These are phyloP conservation scores for Ceriagrion tenellum DNA, from an alignment of 2,888 invertebrate genomes.

Conservation along the genomic window DNA sequence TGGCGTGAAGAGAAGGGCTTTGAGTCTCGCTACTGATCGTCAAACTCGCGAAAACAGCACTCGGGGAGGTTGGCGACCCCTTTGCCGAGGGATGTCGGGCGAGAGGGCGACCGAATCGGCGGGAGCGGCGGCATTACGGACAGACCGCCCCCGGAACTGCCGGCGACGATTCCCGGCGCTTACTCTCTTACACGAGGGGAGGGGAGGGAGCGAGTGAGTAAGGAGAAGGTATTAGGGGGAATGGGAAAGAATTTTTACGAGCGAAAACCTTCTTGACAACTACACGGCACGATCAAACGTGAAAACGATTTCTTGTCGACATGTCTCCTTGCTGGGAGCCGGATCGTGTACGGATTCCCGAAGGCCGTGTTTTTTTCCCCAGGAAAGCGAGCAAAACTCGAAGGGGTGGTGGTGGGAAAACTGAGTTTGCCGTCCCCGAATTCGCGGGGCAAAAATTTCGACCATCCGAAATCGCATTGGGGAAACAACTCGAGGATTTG, in stretches of 20 bases:
- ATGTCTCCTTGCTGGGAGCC: not conserved
- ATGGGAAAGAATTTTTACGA: not conserved
- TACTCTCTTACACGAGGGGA: too few relatives aligned
- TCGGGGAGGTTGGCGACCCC: not conserved
- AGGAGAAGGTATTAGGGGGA: not conserved
- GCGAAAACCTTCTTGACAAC: not conserved
- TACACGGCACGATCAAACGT: not conserved
- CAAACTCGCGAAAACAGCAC: too few relatives aligned
- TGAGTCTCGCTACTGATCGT: too few relatives aligned
- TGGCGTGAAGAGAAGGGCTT: too few relatives aligned
- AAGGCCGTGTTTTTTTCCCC: not conserved
- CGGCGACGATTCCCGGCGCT: not conserved
- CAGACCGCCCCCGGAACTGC: not conserved
- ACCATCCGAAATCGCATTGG: not conserved
- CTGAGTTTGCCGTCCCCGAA: not conserved
- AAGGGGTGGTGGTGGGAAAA: not conserved
- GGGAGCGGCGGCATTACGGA: not conserved
- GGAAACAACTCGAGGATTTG: not conserved
- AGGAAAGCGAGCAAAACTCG: not conserved
- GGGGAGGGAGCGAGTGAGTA: not conserved
- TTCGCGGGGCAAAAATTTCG: not conserved
- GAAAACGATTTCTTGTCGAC: not conserved
- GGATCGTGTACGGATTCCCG: not conserved
- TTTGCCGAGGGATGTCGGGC: not conserved
- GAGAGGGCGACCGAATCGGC: not conserved